Conservation (phyloP, 2,113 vertebrate species). For the Grus americana region DNA sequence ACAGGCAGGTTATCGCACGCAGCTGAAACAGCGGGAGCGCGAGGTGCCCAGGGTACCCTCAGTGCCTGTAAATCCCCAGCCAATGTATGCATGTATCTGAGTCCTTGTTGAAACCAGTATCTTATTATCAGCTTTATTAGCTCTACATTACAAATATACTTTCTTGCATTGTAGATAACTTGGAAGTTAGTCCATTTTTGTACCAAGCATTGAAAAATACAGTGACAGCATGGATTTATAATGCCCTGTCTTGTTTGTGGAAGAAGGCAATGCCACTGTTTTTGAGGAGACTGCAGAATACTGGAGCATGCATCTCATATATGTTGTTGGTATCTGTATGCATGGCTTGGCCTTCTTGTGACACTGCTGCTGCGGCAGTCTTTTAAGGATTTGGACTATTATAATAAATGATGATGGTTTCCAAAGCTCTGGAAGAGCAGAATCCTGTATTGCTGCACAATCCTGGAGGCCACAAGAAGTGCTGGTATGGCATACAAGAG, state of each 20-base stretch:
- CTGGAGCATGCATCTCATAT: background rate
- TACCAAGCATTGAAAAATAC: background rate
- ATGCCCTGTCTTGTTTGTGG: background rate
- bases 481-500: background rate
- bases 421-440: background rate
- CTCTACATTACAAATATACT: background rate
- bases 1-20: background rate
- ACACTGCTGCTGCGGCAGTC: background rate
- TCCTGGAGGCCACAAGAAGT: background rate
- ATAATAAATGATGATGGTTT: slow-evolving; percentile 6
- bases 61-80: background rate
- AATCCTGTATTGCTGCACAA: background rate
- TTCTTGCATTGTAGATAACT: background rate
- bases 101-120: background rate
- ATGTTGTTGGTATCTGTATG: background rate
- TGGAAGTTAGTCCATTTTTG: background rate
- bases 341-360: background rate
- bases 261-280: background rate
- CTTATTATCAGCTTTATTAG: background rate
- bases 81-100: background rate
- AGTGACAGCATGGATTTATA: background rate
- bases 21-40: background rate
- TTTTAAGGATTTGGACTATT: slow-evolving; percentile 14
- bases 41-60: fast-evolving
- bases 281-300: background rate